Conservation (phyloP, 2,888 invertebrate genomes). For the Drosophila atroscutellata region DNA sequence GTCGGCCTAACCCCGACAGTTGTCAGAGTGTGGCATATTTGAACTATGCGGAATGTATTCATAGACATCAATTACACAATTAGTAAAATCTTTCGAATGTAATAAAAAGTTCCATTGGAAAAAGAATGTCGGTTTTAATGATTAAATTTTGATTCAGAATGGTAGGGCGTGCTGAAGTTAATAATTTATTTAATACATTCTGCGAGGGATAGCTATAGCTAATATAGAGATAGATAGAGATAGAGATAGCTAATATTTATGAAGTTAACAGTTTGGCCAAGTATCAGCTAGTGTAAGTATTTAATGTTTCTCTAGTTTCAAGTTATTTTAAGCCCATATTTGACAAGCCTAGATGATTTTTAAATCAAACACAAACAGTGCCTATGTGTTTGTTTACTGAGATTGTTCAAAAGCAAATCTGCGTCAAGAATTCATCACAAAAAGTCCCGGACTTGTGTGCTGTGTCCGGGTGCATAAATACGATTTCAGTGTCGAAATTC, state of each 20-base stretch:
- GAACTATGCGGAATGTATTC: neutral
- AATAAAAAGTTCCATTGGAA: neutral
- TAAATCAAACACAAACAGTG: conserved; percentile 26
- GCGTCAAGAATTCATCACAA: conserved; percentile 12
- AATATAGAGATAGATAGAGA: too few relatives aligned
- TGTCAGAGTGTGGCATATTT: neutral
- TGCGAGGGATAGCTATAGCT: too few relatives aligned
- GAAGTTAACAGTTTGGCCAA: neutral
- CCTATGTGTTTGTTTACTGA: conserved; percentile 12
- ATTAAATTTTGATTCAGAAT: neutral
- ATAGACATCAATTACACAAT: neutral
- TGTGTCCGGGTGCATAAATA: conserved; percentile 16
- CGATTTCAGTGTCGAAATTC: conserved; percentile 43
- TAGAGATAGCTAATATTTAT: neutral
- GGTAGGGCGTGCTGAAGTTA: neutral
- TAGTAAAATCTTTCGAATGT: neutral
- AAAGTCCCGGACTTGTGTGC: conserved; percentile 26
- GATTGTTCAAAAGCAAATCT: conserved; percentile 8
- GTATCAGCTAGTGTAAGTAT: neutral
- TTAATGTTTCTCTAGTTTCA: neutral
- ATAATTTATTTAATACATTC: neutral
- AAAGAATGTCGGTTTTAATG: neutral
- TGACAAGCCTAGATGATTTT: conserved; percentile 29
- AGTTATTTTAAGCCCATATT: neutral
- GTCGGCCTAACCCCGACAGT: neutral